Evolutionary conservation across 2,797 vertebrate species (phyloP), one percentile per base, ranked within the genome.

Genomic region (Craterocephalus amniculus): DNA sequence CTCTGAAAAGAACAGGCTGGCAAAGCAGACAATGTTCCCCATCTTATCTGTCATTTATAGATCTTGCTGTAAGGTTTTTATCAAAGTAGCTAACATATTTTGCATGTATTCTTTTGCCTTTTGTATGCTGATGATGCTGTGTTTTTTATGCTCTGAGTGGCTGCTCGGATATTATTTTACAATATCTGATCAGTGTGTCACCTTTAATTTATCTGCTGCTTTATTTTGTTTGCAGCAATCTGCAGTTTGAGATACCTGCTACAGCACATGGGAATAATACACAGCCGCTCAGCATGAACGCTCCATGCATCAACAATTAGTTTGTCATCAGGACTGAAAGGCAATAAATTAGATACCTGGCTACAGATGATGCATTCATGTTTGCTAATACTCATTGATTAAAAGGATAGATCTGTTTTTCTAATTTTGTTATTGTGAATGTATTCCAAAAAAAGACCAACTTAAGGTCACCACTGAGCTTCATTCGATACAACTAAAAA

Each of bases 161-260:
- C 16, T 32, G 45, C 45, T 22, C 58, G 43, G 36, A 76, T 72
- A 62, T 67, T 59, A 63, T 43, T 68, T 71, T 16, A 32, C 55
- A 20, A 67, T 74, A 63, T 79, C 51, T 80, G 59, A 81, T 71
- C 62, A 22, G 12, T 60, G 55, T 63, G 70, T 52, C 72, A 63
- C 70, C 52, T 76, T 74, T 62, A 79, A 78, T 79, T 56, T 67
- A 64, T 70, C 66, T 71, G 14, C 51, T 43, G n/a, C 40, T 62
- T 40, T 68, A 27, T 74, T 63, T 67, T 72, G 57, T 68, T 38
- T 72, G 68, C 35, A 12, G 35, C 40, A 27, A 22, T 31, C 22
- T 57, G 48, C 20, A 31, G 13, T 71, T 67, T 72, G 34, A 69
- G 57, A 58, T 58, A 32, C 62, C 48, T 60, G 54, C 64, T 58